Percentiles rank a stretch among this genome's conserved stretches.
phyloP scores from a whole-genome alignment of 2,113 vertebrate species.

The Eclectus roratus region DNA sequence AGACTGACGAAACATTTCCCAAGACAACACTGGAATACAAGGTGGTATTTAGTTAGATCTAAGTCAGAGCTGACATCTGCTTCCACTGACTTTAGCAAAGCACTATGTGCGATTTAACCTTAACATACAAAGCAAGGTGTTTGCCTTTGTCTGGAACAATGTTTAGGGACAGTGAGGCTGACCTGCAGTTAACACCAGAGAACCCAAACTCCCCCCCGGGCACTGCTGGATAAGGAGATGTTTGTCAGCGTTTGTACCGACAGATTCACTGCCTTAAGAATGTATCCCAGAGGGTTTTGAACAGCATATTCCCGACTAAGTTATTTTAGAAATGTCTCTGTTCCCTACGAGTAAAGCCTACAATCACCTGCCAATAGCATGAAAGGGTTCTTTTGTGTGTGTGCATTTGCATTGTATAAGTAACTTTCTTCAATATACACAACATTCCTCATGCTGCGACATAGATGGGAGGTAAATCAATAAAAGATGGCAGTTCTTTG shows the following conservation, averaged over 20 bases:
- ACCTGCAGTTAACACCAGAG: neutral
- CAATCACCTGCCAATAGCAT: neutral
- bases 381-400: neutral
- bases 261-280: neutral
- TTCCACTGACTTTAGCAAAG: neutral
- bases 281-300: neutral
- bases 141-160: neutral
- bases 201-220: neutral
- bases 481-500: conserved; percentile 41
- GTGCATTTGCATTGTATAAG: conserved; percentile 62
- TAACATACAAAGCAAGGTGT: neutral
- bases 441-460: conserved; percentile 29
- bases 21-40: neutral
- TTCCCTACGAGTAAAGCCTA: neutral
- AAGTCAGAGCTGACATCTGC: neutral
- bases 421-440: conserved; percentile 42
- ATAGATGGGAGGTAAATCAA: conserved; percentile 55
- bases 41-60: neutral
- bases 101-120: neutral
- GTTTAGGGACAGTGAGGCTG: neutral
- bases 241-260: neutral
- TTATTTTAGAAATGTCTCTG: neutral
- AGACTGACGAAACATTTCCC: neutral
- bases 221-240: neutral
- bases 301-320: neutral